Base-by-base conservation (phyloP, 2,888 invertebrate species). In the Acrocyrtus sp. region DNA sequence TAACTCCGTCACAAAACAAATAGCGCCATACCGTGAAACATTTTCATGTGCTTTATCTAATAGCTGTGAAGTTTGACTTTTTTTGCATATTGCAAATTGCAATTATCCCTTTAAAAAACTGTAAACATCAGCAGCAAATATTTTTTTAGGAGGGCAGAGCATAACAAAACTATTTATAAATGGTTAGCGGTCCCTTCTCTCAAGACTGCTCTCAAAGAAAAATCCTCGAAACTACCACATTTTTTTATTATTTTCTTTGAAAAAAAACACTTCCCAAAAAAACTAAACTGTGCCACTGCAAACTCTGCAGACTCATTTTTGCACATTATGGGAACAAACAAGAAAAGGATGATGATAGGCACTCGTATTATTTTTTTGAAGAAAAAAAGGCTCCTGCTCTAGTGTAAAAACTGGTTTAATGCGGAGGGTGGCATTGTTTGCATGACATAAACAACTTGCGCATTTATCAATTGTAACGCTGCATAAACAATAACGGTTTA, bases 91-190 rank as follows among this genome's bases (percentile, higher is more conserved):
- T n/a, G n/a, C n/a, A n/a, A n/a, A n/a, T n/a, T n/a, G n/a, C n/a
- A n/a, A n/a, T n/a, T n/a, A n/a, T n/a, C n/a, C n/a, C n/a, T n/a
- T n/a, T n/a, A n/a, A n/a, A n/a, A n/a, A n/a, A n/a, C n/a, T n/a
- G n/a, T n/a, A n/a, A n/a, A n/a, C n/a, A n/a, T n/a, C n/a, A n/a
- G n/a, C n/a, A n/a, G n/a, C n/a, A n/a, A n/a, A n/a, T n/a, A n/a
- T n/a, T n/a, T n/a, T n/a, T n/a, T n/a, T 74, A 73, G 70, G 61
- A 73, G 70, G 70, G 61, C 62, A 48, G 56, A 73, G 73, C 67
- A 57, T 67, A 62, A 27, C 73, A 48, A 67, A 65, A 67, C 47
- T 45, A 54, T 61, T 76, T 77, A 74, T 72, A 60, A 68, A 74
- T 74, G 74, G 77, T 77, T 61, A 60, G 77, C 54, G 77, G 77